Evolutionary conservation across 1,140 invertebrate species (phyloP), one percentile per base, ranked within the genome.

Genomic region (Drosophila nasuta): DNA sequence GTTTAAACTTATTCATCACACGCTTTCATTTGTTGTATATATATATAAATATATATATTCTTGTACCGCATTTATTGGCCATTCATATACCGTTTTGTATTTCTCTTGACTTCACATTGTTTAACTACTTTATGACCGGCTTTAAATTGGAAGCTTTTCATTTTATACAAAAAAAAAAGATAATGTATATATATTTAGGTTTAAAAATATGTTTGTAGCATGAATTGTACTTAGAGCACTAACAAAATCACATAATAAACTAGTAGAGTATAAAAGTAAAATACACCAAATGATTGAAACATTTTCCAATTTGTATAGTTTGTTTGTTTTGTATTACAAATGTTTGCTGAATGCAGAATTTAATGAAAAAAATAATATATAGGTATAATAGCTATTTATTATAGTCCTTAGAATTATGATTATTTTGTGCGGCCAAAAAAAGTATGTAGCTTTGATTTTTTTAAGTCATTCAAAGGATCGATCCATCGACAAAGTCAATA

Each of bases 171-270:
- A 77, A 67, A 69, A 69, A 74, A 58, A 75, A 49, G 82, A 43
- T 78, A 62, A 79, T 28, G 54, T 46, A 56, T 33, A 56, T 33
- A 56, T 56, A 17, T 56, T 5, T 20, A 38, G 20, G 5, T 56
- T 38, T 38, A 38, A 56, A 5, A 17, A 56, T 56, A 56, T 10
- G 20, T 60, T 38, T 59, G 45, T 79, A 73, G 79, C 79, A 82
- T 79, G 72, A 68, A 83, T 83, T 74, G 83, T 87, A 87, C 83
- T 87, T 87, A 67, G 83, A 87, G 83, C 80, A 87, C 83, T 88
- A 88, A 73, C 56, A 72, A 87, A 87, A 87, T 87, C 83, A 87
- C 83, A 87, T 75, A 88, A 57, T 89, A 89, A 87, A 63, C 83
- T 89, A 87, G 56, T 82, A 73, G 80, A 80, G 73, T 88, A 88